Evolutionary conservation across 2,797 vertebrate species (phyloP), one percentile per base, ranked within the genome.

Genomic region (Amblyopsis hoosieri): DNA sequence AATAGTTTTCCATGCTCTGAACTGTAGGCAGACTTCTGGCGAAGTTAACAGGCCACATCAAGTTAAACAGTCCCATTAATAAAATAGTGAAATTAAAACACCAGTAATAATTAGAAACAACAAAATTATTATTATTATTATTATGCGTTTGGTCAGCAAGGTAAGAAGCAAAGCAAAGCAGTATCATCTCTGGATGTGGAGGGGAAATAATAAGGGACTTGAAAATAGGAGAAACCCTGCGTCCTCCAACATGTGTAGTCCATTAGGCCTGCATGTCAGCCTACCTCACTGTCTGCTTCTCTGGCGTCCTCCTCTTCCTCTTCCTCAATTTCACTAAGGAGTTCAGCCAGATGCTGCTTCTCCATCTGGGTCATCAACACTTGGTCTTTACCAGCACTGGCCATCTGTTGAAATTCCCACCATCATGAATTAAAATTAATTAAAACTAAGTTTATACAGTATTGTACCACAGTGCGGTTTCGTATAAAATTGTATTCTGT

Each of bases 351-450:
- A 60, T 93, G 94, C 69, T 89, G 87, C 80, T 86, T 94, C 85
- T 98, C 95, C 58, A 79, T 78, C 6, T 90, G 88, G 62, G 93
- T 94, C 92, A 98, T 86, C 84, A 79, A 68, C 76, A 90, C 74
- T 17, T 76, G 84, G 54, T 73, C 91, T 76, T 90, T 90, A 2
- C 93, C 90, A 29, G 87, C 84, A 57, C 91, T 93, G 67, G 87
- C 93, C 56, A 96, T 80, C 96, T 98, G 74, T 69, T 85, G 64
- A 59, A 79, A 88, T 79, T 66, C 73, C 84, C 19, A 79, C 62
- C 50, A 64, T 60, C 48, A 11, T 5, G 50, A 56, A 5, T 45
- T n/a, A 62, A 15, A 72, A 6, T 67, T 1, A 62, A 45, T 6
- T 66, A 53, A 76, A 70, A 72, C 54, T 29, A 29, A 4, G 23